Base-by-base conservation (phyloP, 1,140 invertebrate species). In the Cyphomyrmex costatus region DNA sequence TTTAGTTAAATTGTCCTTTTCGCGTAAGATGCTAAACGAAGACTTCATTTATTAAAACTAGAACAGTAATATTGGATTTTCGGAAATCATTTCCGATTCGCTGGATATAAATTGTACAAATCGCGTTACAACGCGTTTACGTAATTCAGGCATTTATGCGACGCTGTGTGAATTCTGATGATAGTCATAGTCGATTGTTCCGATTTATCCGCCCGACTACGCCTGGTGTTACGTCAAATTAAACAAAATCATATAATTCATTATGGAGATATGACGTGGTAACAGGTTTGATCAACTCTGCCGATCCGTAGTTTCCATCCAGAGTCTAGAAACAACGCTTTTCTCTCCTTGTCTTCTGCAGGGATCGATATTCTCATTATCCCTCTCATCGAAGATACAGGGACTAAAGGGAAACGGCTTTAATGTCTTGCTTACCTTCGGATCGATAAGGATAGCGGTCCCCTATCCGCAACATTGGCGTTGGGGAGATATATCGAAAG, bases 371-470 rank as follows among this genome's bases (percentile, higher is more conserved):
- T 61, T 80, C 76, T 70, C 53, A 53, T 73, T 49, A 51, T 66
- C 70, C 76, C 58, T 53, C 14, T 66, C 51, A 30, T 53, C 42
- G 16, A 56, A 49, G 46, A 63, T 66, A 63, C 36, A 60, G 46
- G 24, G 53, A 63, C 19, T 53, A 36, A 86, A 56, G 77, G 79
- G 89, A 88, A 88, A 90, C 80, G 89, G 89, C 89, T 87, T 90
- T 88, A 88, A 88, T 83, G 85, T 88, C 56, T 87, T 76, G 80
- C 68, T 82, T 86, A 71, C 68, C 49, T 27, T 46, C 36, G 51
- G 49, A n/a, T 10, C 49, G 85, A 86, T 80, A 70, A 86, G 68
- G 58, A 83, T 30, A 60, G 14, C 70, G 24, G 19, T 14, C 56
- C n/a, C 21, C 49, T 61, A 24, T 63, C 56, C 27, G 21, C 42